Evolutionary conservation across 2,113 vertebrate genomes (phyloP).

Genomic region (Lamprologus tigripictilis): DNA sequence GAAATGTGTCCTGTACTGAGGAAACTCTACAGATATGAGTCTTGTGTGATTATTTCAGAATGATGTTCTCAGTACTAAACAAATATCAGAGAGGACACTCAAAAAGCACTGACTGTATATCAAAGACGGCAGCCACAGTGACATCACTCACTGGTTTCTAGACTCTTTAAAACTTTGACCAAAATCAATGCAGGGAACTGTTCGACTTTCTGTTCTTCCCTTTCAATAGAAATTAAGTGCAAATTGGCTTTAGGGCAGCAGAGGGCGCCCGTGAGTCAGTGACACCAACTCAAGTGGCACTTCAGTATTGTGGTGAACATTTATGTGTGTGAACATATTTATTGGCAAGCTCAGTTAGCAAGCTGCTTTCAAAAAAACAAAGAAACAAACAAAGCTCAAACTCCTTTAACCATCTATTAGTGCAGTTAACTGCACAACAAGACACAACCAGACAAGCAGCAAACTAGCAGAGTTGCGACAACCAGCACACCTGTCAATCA

Average conservation of each 20-base stretch:
- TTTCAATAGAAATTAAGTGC: background rate
- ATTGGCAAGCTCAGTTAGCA: fast-evolving
- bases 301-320: background rate
- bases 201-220: fast-evolving
- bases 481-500: background rate
- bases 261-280: background rate
- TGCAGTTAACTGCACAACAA: background rate
- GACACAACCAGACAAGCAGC: background rate
- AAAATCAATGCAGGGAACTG: fast-evolving
- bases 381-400: background rate
- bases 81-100: background rate
- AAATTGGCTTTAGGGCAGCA: fast-evolving
- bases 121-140: background rate
- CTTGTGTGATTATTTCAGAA: background rate
- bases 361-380: background rate
- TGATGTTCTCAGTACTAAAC: background rate
- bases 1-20: background rate
- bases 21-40: background rate
- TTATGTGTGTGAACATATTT: background rate
- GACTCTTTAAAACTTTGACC: background rate
- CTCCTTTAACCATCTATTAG: background rate
- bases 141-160: background rate
- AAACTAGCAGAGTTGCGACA: background rate
- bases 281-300: background rate
- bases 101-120: background rate